phyloP scores from a whole-genome alignment of 2,113 vertebrate species.

The Takifugu bimaculatus region DNA sequence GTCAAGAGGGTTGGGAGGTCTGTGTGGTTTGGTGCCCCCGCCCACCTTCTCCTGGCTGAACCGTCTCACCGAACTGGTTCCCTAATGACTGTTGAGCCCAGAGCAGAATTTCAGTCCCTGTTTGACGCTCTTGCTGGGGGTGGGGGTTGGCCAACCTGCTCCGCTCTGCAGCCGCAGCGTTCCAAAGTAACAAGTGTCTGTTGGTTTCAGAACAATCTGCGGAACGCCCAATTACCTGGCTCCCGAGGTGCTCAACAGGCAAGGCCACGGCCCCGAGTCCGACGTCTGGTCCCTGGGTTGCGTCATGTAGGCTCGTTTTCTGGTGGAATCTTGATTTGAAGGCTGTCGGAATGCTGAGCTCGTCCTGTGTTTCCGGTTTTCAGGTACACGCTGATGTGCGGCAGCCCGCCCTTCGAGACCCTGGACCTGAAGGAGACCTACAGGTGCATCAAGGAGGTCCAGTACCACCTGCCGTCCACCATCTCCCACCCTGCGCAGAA shows the following conservation, averaged over 20 bases:
- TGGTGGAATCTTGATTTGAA: neutral
- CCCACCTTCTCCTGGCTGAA: constrained; percentile 14
- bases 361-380: neutral
- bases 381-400: constrained; percentile 95
- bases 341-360: neutral
- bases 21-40: neutral
- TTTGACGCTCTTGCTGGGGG: constrained; percentile 50
- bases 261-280: constrained; percentile 91
- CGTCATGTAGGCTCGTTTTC: constrained; percentile 84
- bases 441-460: constrained; percentile 94
- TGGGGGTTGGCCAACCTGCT: no score
- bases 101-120: constrained; percentile 44
- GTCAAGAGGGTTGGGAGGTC: no score
- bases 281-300: constrained; percentile 97
- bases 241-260: constrained; percentile 94
- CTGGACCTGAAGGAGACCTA: constrained; percentile 97
- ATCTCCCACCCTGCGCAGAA: constrained; percentile 86
- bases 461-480: constrained; percentile 82
- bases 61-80: constrained; percentile 57
- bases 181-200: neutral
- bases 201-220: constrained; percentile 87
- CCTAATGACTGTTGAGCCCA: constrained; percentile 46
- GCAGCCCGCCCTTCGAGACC: constrained; percentile 94
- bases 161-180: no score
- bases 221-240: constrained; percentile 99